Percentiles rank a stretch among this genome's conserved stretches.
Evolutionary conservation across 2,888 invertebrate species (phyloP).

Genomic region (Hyposoter dolosus): DNA sequence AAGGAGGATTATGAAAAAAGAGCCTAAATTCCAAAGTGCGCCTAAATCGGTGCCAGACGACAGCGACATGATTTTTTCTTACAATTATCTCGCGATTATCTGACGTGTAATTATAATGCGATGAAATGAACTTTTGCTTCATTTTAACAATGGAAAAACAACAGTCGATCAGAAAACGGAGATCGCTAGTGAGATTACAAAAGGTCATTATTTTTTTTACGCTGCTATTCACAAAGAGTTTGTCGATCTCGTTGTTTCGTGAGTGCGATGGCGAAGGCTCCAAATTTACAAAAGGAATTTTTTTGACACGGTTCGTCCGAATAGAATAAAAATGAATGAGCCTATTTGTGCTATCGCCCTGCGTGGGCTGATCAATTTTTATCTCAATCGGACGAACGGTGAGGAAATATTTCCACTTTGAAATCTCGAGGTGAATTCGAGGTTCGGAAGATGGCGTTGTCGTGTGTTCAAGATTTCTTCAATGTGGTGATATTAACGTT

Average conservation of each 20-base stretch:
- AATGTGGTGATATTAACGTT: slow-evolving; percentile 1
- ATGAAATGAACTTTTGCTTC: slow-evolving; percentile 34
- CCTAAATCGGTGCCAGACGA: slow-evolving; percentile 37
- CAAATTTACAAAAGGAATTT: no score
- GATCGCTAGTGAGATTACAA: neutral
- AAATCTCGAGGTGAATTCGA: neutral
- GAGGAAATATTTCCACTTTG: no score
- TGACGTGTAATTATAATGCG: neutral
- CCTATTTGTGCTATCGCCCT: no score
- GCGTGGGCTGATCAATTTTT: no score
- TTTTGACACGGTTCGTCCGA: no score
- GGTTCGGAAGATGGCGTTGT: neutral
- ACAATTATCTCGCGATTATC: neutral
- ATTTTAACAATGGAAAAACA: neutral
- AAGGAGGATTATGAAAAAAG: neutral
- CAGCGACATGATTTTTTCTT: slow-evolving; percentile 32
- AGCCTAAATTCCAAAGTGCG: slow-evolving; percentile 40
- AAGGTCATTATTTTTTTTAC: neutral
- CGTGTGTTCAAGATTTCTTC: neutral
- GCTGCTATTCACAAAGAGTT: neutral
- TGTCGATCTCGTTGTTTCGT: no score
- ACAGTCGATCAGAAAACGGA: neutral
- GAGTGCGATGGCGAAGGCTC: no score
- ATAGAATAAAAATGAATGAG: no score
- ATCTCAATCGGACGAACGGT: no score